Evolutionary conservation across 1,140 invertebrate species (phyloP).

Genomic region (Musca vetustissima): DNA sequence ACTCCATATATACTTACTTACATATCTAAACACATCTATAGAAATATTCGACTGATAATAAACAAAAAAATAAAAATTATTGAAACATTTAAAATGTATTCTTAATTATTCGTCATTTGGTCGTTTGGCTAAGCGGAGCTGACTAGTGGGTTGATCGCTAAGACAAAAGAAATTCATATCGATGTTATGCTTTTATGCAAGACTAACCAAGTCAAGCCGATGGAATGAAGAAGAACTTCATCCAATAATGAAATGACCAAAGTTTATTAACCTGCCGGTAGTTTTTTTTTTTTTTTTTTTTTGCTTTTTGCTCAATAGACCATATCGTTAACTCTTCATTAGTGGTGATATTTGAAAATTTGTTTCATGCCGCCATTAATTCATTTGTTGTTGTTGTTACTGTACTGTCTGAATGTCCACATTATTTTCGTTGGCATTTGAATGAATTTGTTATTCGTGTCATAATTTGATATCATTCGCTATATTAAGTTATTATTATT

Average conservation of each 20-base stretch:
- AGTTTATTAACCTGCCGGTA: conserved; percentile 28
- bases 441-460: conserved; percentile 8
- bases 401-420: no score
- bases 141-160: no score
- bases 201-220: no score
- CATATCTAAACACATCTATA: neutral
- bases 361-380: no score
- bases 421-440: neutral
- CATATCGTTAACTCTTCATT: neutral
- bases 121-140: no score
- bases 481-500: conserved; percentile 13
- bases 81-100: neutral
- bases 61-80: neutral
- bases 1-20: no score
- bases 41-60: conserved; percentile 2
- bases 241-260: neutral
- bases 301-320: neutral
- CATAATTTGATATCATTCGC: conserved; percentile 11
- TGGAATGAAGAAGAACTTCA: no score
- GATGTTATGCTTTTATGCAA: no score
- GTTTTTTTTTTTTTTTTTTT: no score
- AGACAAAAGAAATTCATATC: no score
- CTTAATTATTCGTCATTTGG: no score
- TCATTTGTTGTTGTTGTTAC: no score
- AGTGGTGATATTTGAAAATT: neutral